Percentiles rank a stretch among this genome's conserved stretches.
These are phyloP conservation scores for Acropora yongei DNA, from an alignment of 64 coral and sea anemone species.

Conservation along the genomic window DNA sequence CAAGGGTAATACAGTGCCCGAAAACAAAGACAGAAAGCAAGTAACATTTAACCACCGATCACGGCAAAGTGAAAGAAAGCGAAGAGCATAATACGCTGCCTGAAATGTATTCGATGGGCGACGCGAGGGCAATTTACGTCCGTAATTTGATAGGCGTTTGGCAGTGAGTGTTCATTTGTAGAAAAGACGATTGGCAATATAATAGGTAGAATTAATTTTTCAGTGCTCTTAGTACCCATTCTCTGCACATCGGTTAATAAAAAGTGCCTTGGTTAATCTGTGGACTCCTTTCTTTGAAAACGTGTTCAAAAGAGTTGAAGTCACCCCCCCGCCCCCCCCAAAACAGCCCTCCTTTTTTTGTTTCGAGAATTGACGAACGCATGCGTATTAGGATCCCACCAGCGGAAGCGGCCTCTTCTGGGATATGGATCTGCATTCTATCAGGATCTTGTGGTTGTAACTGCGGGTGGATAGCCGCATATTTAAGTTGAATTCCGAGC, in stretches of 20 bases:
- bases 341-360: no score
- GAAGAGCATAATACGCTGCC: background rate
- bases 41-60: slow-evolving; percentile 1
- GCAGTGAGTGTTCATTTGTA: background rate
- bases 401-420: no score
- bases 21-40: slow-evolving; percentile 13
- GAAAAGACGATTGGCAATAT: background rate
- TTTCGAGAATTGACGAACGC: no score
- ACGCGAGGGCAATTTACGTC: background rate
- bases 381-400: no score
- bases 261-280: background rate
- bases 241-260: background rate
- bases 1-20: background rate
- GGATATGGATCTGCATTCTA: no score
- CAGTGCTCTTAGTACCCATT: slow-evolving; percentile 3
- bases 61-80: background rate
- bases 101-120: background rate
- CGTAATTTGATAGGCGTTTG: background rate
- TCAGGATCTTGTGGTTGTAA: no score
- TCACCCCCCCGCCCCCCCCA: no score
- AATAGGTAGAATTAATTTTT: slow-evolving; percentile 30
- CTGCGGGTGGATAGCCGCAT: no score
- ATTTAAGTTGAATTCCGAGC: no score
- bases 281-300: background rate
- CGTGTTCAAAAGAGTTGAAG: background rate